phyloP scores from a whole-genome alignment of 1,140 invertebrate species.

The Diachasmimorpha longicaudata region DNA sequence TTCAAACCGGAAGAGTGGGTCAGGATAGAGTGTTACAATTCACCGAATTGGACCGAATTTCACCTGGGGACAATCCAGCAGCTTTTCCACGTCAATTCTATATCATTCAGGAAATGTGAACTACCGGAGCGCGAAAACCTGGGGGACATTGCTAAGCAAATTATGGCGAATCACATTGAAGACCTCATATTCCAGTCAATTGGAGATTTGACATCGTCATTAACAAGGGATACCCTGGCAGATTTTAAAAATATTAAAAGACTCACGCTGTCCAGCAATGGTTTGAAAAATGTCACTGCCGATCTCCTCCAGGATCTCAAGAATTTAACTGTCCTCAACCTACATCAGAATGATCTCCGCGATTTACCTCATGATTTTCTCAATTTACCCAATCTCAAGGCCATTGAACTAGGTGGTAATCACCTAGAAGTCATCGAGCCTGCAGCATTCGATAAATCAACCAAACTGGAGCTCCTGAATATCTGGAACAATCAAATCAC shows the following conservation, averaged over 20 bases:
- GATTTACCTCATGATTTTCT: conserved; percentile 65
- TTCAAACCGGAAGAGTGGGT: conserved; percentile 30
- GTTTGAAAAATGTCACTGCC: conserved; percentile 63
- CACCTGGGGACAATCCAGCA: conserved; percentile 1
- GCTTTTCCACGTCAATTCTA: conserved; percentile 9
- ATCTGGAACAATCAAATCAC: conserved; percentile 70
- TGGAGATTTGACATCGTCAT: conserved; percentile 57
- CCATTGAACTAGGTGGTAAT: conserved; percentile 70
- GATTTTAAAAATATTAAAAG: conserved; percentile 60
- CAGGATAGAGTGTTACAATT: conserved; percentile 32
- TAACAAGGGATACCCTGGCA: conserved; percentile 63
- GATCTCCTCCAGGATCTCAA: conserved; percentile 67
- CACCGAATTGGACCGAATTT: conserved; percentile 36
- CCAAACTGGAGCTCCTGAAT: conserved; percentile 65
- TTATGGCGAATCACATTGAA: conserved; percentile 58
- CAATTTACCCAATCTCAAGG: conserved; percentile 58
- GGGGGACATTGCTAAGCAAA: conserved; percentile 32
- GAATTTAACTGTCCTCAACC: conserved; percentile 66
- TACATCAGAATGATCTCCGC: conserved; percentile 67
- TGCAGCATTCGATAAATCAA: conserved; percentile 67
- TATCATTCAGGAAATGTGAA: conserved; percentile 39
- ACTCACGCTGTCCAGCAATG: conserved; percentile 61
- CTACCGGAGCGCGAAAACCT: conserved; percentile 42
- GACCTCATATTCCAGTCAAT: conserved; percentile 60
- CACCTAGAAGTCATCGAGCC: conserved; percentile 62